Conservation (phyloP, 92 coral and sea anemone species). For the Galaxea fascicularis region DNA sequence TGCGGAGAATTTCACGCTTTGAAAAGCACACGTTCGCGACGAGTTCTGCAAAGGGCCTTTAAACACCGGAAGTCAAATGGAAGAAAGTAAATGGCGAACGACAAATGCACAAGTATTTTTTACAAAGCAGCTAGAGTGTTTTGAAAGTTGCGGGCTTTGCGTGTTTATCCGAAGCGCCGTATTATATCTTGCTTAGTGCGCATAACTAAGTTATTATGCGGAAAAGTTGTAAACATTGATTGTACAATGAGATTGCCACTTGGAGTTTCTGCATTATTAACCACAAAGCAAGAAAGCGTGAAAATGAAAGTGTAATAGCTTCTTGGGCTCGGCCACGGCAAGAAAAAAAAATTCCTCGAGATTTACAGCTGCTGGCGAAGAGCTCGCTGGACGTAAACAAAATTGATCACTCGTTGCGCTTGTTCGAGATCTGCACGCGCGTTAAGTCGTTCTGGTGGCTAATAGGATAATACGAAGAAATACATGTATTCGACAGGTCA, state of each 20-base stretch:
- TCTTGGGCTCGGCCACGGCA: neutral
- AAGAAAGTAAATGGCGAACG: conserved; percentile 46
- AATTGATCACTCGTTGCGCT: neutral
- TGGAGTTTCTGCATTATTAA: conserved; percentile 65
- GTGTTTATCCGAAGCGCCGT: conserved; percentile 2
- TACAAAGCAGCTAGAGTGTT: neutral
- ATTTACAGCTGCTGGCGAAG: neutral
- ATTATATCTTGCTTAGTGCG: conserved; percentile 25
- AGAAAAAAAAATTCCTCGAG: neutral
- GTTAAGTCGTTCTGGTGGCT: neutral
- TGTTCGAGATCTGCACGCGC: neutral
- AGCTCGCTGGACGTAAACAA: neutral
- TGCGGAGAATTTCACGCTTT: conserved; percentile 72
- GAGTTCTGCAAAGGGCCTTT: conserved; percentile 55
- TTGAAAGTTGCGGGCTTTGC: conserved; percentile 12
- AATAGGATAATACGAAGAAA: conserved; percentile 4
- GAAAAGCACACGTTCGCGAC: conserved; percentile 22
- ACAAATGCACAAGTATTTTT: neutral
- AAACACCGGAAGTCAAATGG: conserved; percentile 79
- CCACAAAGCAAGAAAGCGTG: conserved; percentile 66
- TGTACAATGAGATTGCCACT: conserved; percentile 50
- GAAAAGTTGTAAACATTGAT: conserved; percentile 65
- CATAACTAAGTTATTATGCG: conserved; percentile 62
- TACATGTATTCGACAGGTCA: conserved; percentile 19
- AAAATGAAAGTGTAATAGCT: conserved; percentile 42